These are phyloP conservation scores for Mustela nigripes DNA, from an alignment of 2,113 vertebrate species.

Conservation along the genomic window DNA sequence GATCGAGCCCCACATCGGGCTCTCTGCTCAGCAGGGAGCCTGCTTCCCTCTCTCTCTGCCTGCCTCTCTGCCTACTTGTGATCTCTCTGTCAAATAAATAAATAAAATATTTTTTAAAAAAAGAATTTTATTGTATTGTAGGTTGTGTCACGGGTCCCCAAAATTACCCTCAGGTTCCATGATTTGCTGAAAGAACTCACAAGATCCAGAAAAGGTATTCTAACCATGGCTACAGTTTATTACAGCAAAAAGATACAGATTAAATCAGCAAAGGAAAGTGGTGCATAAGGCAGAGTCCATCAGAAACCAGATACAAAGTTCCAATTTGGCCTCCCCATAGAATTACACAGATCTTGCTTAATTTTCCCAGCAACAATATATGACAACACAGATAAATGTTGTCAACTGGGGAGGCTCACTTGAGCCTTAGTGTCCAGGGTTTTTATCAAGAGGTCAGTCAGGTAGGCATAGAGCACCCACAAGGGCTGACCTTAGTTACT, in stretches of 20 bases:
- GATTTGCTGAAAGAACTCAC: conserved; percentile 6
- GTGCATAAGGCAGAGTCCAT: neutral
- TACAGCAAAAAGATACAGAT: conserved; percentile 27
- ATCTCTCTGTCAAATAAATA: too few relatives aligned
- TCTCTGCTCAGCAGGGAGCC: too few relatives aligned
- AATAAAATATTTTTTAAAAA: too few relatives aligned
- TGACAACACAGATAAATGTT: neutral
- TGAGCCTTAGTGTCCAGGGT: neutral
- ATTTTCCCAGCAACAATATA: neutral
- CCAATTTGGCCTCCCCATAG: neutral
- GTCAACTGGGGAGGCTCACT: neutral
- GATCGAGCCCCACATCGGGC: too few relatives aligned
- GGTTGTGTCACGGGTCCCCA: neutral
- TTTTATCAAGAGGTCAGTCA: neutral
- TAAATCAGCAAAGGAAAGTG: conserved; percentile 44
- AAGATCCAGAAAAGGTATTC: conserved; percentile 15
- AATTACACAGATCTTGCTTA: neutral
- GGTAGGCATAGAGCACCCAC: neutral
- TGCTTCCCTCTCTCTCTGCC: too few relatives aligned
- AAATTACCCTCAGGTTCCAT: neutral
- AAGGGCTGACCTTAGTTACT: neutral
- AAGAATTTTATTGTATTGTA: conserved; percentile 35
- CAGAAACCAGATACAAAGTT: conserved; percentile 2
- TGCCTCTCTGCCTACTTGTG: too few relatives aligned
- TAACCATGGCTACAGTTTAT: neutral